Evolutionary conservation across 2,113 vertebrate species (phyloP).

Genomic region (Tragelaphus imberbis): DNA sequence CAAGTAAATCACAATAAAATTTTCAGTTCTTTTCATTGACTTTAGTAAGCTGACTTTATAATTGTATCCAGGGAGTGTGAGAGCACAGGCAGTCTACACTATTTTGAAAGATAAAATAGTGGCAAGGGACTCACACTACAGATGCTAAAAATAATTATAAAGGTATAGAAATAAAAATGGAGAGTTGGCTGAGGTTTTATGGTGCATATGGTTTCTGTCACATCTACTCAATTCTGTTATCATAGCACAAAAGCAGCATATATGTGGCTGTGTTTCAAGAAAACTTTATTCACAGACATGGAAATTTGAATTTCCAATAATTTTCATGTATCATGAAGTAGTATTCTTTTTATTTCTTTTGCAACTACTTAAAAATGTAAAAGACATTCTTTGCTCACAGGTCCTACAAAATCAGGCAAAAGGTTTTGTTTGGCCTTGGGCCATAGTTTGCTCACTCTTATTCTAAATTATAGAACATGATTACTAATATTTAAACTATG

Average conservation of each 20-base stretch:
- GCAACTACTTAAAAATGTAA: background rate
- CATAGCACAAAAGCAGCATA: background rate
- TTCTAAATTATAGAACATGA: background rate
- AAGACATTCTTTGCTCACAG: background rate
- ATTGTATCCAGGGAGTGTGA: background rate
- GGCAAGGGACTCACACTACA: background rate
- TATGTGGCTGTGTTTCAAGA: background rate
- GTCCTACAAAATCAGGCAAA: background rate
- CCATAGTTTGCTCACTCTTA: background rate
- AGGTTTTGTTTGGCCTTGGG: background rate
- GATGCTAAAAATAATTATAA: background rate
- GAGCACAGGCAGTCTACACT: background rate
- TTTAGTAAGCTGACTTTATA: background rate
- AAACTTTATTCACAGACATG: background rate
- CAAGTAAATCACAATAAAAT: background rate
- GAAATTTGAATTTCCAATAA: background rate
- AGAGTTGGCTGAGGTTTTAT: background rate
- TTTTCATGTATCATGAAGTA: background rate
- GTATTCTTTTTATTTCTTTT: background rate
- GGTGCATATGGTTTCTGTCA: background rate
- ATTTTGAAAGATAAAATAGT: background rate
- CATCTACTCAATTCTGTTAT: background rate
- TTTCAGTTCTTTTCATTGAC: background rate
- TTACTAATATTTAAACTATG: background rate
- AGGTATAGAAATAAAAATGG: background rate